Conservation (phyloP, 2,888 invertebrate genomes). For the Ophion costatus region DNA sequence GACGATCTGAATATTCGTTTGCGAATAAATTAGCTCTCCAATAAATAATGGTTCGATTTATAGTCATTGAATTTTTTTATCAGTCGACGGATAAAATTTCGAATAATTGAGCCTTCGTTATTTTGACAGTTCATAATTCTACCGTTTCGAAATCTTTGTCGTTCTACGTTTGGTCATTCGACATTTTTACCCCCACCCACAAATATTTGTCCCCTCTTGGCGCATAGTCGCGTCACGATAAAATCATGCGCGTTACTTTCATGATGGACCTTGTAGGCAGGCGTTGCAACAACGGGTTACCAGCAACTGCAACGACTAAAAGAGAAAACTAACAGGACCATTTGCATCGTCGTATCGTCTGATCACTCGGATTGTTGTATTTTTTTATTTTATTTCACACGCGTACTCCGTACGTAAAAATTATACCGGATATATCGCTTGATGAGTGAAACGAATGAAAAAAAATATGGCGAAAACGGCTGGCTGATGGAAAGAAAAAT, state of each 20-base stretch:
- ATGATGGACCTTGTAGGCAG: too few species aligned
- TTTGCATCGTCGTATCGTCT: conserved; percentile 63
- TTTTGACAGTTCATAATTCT: too few species aligned
- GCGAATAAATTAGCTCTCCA: too few species aligned
- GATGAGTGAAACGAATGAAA: not conserved
- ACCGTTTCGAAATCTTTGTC: too few species aligned
- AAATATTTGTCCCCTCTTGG: conserved; percentile 28
- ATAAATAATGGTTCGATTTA: too few species aligned
- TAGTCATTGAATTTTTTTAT: too few species aligned
- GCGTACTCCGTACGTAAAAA: not conserved
- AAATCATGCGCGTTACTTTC: too few species aligned
- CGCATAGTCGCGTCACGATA: not conserved
- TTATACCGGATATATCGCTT: not conserved
- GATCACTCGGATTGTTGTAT: conserved; percentile 49
- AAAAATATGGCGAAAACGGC: not conserved
- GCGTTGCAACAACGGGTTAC: conserved; percentile 1
- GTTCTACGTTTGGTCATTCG: too few species aligned
- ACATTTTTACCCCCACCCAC: too few species aligned
- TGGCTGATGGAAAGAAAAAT: not conserved
- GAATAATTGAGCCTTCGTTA: too few species aligned
- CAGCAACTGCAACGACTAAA: conserved; percentile 12
- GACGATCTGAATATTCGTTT: too few species aligned
- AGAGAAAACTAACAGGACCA: conserved; percentile 45
- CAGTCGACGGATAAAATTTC: too few species aligned
- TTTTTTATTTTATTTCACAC: conserved; percentile 25